phyloP scores from a whole-genome alignment of 53 echinoderm and acorn worm genomes.

The Echinometra lucunter region DNA sequence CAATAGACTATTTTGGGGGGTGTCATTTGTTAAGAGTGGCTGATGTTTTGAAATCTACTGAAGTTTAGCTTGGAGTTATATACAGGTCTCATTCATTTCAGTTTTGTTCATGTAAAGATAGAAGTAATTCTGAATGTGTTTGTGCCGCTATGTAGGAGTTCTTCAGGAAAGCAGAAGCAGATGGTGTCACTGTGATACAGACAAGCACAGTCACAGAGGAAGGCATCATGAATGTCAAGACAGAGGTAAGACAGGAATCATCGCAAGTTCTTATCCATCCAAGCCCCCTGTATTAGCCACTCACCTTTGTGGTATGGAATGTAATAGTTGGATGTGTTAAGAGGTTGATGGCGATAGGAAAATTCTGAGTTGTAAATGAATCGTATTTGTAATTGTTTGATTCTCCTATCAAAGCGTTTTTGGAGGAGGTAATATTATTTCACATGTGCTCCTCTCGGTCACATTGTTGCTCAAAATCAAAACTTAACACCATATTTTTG shows the following conservation, averaged over 20 bases:
- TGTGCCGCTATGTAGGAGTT: conserved; percentile 70
- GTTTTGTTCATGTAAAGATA: too few relatives aligned
- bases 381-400: too few relatives aligned
- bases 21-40: too few relatives aligned
- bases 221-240: conserved; percentile 94
- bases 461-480: not conserved
- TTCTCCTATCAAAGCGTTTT: not conserved
- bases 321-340: too few relatives aligned
- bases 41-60: too few relatives aligned
- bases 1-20: too few relatives aligned
- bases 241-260: conserved; percentile 87
- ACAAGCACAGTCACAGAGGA: conserved; percentile 96
- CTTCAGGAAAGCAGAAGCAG: conserved; percentile 79
- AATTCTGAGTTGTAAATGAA: too few relatives aligned
- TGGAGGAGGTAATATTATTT: not conserved
- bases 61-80: too few relatives aligned
- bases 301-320: too few relatives aligned
- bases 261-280: too few relatives aligned
- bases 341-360: too few relatives aligned
- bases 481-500: not conserved
- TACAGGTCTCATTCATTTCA: not conserved
- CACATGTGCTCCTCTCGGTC: not conserved
- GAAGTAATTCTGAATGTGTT: not conserved
- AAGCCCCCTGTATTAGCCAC: too few relatives aligned
- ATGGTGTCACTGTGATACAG: conserved; percentile 82